These are phyloP conservation scores for Calosoma granatense DNA, from an alignment of 1,140 invertebrate genomes.

Conservation along the genomic window DNA sequence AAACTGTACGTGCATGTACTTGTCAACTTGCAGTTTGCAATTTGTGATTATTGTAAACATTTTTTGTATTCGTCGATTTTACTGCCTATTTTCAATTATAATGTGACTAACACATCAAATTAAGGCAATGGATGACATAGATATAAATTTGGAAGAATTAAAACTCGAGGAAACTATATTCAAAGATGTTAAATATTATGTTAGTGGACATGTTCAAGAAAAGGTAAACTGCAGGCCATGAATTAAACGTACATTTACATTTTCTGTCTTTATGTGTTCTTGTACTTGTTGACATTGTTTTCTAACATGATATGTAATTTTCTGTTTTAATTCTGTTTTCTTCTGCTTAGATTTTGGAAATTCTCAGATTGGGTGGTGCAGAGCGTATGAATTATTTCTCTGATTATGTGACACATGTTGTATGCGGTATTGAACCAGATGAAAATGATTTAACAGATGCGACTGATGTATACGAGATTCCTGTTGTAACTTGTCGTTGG, in stretches of 20 bases:
- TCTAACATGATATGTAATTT: too few species aligned
- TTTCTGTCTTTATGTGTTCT: neutral
- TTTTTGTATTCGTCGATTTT: neutral
- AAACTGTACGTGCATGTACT: neutral
- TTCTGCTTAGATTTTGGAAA: slow-evolving; percentile 51
- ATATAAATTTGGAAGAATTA: slow-evolving; percentile 21
- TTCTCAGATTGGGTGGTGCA: slow-evolving; percentile 72
- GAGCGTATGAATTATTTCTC: slow-evolving; percentile 73
- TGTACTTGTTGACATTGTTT: too few species aligned
- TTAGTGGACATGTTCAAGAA: slow-evolving; percentile 55
- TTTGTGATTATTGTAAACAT: neutral
- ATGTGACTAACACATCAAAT: neutral
- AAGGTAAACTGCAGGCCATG: slow-evolving; percentile 38
- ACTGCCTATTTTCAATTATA: neutral
- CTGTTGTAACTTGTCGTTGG: slow-evolving; percentile 77
- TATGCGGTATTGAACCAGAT: slow-evolving; percentile 67
- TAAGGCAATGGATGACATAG: slow-evolving; percentile 21
- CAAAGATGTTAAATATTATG: slow-evolving; percentile 57
- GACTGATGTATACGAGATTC: slow-evolving; percentile 83
- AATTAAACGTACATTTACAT: neutral
- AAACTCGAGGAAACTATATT: slow-evolving; percentile 38
- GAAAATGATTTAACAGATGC: slow-evolving; percentile 75
- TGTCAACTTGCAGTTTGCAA: neutral
- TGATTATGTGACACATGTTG: slow-evolving; percentile 80
- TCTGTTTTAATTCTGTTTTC: too few species aligned